Conservation (phyloP, 2,113 vertebrate genomes). For the Copsychus sechellarum region DNA sequence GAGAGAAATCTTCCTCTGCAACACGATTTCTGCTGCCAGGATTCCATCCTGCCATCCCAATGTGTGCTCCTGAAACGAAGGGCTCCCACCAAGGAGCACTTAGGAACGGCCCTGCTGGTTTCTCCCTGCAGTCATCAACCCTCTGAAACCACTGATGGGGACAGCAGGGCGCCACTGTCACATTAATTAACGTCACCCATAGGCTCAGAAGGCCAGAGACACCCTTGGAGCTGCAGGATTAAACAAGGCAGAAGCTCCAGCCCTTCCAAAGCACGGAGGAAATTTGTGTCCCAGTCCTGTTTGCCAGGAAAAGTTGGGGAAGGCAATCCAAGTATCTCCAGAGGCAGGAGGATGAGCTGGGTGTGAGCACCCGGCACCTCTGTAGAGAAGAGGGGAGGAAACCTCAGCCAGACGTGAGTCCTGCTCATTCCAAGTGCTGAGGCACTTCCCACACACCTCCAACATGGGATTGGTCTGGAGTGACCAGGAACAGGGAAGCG, state of each 20-base stretch:
- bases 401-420: not conserved
- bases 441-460: not conserved
- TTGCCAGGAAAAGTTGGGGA: not conserved
- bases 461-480: too few species aligned
- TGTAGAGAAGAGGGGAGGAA: not conserved
- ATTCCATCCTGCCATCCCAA: fast-evolving
- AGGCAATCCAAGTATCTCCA: not conserved
- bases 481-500: too few species aligned
- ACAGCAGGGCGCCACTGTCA: not conserved
- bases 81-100: not conserved
- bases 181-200: fast-evolving
- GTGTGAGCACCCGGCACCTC: not conserved
- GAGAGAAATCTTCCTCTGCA: not conserved
- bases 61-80: fast-evolving
- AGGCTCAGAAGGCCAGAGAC: not conserved
- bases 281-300: not conserved
- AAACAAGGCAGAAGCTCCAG: not conserved
- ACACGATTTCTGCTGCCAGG: not conserved
- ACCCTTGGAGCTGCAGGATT: not conserved
- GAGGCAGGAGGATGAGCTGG: not conserved
- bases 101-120: not conserved
- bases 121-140: not conserved
- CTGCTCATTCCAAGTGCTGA: not conserved
- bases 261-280: not conserved
- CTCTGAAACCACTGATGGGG: not conserved